Evolutionary conservation across 2,113 vertebrate species (phyloP), one percentile per base, ranked within the genome.

Genomic region (Phaethornis superciliosus): DNA sequence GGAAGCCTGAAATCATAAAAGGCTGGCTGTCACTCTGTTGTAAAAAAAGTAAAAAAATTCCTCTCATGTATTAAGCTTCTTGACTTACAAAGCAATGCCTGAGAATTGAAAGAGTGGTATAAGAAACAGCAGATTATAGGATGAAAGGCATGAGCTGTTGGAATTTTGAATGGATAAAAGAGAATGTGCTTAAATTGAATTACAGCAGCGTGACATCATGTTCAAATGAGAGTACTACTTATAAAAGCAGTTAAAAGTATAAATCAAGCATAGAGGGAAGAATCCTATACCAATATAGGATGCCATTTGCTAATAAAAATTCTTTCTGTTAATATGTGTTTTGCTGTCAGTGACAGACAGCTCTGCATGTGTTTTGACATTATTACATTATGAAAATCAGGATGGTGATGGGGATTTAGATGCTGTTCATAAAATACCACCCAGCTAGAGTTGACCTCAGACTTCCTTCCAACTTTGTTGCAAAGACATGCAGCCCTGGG

Each of bases 101-200:
- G 44, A 64, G 58, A 85, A 81, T 81, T 89, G 89, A 72, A 86
- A 78, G 49, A 64, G 46, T 62, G 35, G 18, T 93, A 13, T 40
- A 88, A 79, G 72, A 71, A 90, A n/a, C 33, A 87, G 54, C 54
- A 81, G 89, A 81, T 89, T 95, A 94, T 54, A 64, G 54, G 65
- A 95, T 94, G 87, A 81, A 89, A 94, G 89, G 44, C 70, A 49
- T 76, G 78, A 85, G 85, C 63, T 82, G 30, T 78, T 91, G 67
- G 74, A 91, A 72, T 94, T 95, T 81, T 89, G 74, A 85, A 82
- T 52, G 70, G 58, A 76, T 93, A 42, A 85, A 85, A 68, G 56
- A 77, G 44, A 89, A 87, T 64, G n/a, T 75, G 52, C 54, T 94
- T 64, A 88, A 90, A 93, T 60, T 85, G 47, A 93, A 84, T 93